Conservation (phyloP, 2,797 vertebrate genomes). For the Sarcophilus harrisii region DNA sequence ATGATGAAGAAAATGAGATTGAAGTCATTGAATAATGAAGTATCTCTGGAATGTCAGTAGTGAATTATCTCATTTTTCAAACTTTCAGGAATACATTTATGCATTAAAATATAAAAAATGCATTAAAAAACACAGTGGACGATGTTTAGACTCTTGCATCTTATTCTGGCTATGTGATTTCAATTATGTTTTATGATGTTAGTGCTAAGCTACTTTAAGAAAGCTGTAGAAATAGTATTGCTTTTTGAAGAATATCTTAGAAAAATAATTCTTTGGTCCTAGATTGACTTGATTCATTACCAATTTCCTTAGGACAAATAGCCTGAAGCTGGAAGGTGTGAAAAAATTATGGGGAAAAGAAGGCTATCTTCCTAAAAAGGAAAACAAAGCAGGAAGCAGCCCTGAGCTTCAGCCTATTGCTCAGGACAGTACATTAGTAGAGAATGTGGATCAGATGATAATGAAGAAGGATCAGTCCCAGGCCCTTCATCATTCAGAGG, state of each 20-base stretch:
- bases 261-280: slow-evolving; percentile 42
- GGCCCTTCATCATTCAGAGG: slow-evolving; percentile 77
- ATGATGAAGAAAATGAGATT: slow-evolving; percentile 34
- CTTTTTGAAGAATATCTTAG: slow-evolving; percentile 36
- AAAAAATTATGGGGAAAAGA: slow-evolving; percentile 96
- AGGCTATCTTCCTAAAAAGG: slow-evolving; percentile 93
- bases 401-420: slow-evolving; percentile 79
- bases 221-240: background rate
- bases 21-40: slow-evolving; percentile 31
- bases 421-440: slow-evolving; percentile 76
- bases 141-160: slow-evolving; percentile 15
- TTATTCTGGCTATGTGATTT: slow-evolving; percentile 34
- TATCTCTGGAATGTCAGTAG: slow-evolving; percentile 27
- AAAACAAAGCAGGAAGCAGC: slow-evolving; percentile 81
- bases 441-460: slow-evolving; percentile 65
- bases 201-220: slow-evolving; percentile 36
- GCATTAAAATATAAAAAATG: background rate
- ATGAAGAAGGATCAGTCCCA: slow-evolving; percentile 68
- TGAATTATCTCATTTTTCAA: background rate
- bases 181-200: background rate
- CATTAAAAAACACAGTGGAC: background rate
- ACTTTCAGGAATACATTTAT: background rate
- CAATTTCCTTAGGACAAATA: slow-evolving; percentile 83
- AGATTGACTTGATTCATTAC: slow-evolving; percentile 40
- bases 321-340: slow-evolving; percentile 93